Base-by-base conservation (phyloP, 2,888 invertebrate species). In the Entomobrya proxima region DNA sequence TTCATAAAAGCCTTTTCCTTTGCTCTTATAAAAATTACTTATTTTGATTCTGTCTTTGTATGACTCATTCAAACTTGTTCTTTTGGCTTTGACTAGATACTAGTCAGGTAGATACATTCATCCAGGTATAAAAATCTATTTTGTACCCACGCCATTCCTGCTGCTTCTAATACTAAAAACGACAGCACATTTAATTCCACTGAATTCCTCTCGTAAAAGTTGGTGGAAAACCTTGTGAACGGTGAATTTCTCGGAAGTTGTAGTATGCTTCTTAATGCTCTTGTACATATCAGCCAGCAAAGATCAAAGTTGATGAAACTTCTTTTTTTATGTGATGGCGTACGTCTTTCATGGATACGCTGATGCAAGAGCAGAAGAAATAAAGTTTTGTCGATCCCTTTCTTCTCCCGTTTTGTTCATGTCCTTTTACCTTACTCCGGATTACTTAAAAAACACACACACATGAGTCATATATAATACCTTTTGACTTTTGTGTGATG, bases 311-410 rank as follows among this genome's bases (percentile, higher is more conserved):
- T 61, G 61, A 61, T 61, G 35, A 32, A 61, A 61, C 32, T 61
- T 32, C 35, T 61, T 32, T 61, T 11, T 61, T 2, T 21, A 21
- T 2, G 11, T 21, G 4, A 52, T 52, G 24, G 61, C 0, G n/a
- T n/a, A 32, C 61, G 35, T 27, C n/a, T 55, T 55, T 55, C 61
- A 32, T 58, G 30, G 2, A 30, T 58, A n/a, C 35, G 32, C 3
- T 32, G 61, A 15, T 32, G 32, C 61, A 61, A 32, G 32, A n/a
- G n/a, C n/a, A n/a, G n/a, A n/a, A n/a, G 35, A 61, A 32, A 61
- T 21, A 61, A 61, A 61, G 61, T 61, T 61, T 61, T 32, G 61
- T 61, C 61, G 61, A 61, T 61, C 32, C 61, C 35, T 61, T 61
- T 32, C n/a, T 21, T 52, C 4, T 18, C n/a, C 21, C 24, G n/a